Base-by-base conservation (phyloP, 2,888 invertebrate species). In the Xiphydria camelus region DNA sequence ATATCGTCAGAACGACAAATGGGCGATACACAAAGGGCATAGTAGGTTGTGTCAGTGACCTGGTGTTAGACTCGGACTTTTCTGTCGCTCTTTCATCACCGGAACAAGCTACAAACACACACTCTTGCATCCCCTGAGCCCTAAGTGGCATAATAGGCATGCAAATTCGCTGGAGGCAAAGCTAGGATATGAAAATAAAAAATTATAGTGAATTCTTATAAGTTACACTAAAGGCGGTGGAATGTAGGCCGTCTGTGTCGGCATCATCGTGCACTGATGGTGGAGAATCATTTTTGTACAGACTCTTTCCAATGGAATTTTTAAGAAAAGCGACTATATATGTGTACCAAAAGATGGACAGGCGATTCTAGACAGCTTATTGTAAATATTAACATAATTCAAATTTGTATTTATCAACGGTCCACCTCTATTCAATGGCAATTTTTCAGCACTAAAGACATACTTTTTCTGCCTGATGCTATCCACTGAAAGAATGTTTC, bases 21-120 rank as follows among this genome's bases (percentile, higher is more conserved):
- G 83, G 85, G 41, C 84, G 85, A 73, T 92, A 89, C 76, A 79
- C 80, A 40, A 82, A 82, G 49, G 92, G 92, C 20, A 83, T 91
- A 49, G 79, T 84, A 26, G 93, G 93, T 22, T 93, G 93, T 77
- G 85, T 93, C 62, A 88, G 89, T 31, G 89, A 91, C 76, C 83
- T 93, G 60, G 86, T 88, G 1, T 78, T 93, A 37, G 89, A 88
- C 56, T 86, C 89, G 9, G 90, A 91, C 74, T 87, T 86, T 67
- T 85, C 87, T 60, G 83, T 93, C 34, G 85, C 85, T 9, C 80
- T 89, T 29, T 84, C 86, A 4, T 77, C 84, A 26, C 82, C 83
- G 7, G 86, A 84, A 46, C 80, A 85, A 36, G 81, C 82, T 1
- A 82, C 83, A 67, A 83, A 83, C 41, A 82, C 82, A 62, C 82